Conservation (phyloP, 2,888 invertebrate genomes). For the Pristionchus mayeri region DNA sequence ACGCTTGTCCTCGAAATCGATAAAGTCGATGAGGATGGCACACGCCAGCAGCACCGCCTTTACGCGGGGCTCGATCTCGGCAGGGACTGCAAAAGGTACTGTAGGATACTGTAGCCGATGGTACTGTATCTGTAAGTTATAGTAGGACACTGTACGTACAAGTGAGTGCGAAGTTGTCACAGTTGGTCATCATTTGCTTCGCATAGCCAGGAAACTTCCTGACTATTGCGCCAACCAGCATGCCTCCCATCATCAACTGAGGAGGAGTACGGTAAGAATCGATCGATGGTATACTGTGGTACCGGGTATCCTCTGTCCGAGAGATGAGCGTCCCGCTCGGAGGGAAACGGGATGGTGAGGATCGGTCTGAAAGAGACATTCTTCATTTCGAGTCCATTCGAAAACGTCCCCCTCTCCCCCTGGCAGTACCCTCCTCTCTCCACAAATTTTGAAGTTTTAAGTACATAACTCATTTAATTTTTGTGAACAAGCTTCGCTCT, state of each 20-base stretch:
- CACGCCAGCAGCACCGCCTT: constrained; percentile 2
- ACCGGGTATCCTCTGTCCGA: constrained; percentile 14
- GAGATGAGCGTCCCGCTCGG: neutral
- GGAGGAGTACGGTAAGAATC: neutral
- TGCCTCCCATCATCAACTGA: constrained; percentile 9
- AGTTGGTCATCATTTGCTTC: constrained; percentile 6
- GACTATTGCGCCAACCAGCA: neutral
- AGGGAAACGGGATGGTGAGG: constrained; percentile 22
- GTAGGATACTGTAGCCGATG: too few species aligned
- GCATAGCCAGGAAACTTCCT: neutral
- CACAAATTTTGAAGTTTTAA: too few species aligned
- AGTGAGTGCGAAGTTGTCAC: constrained; percentile 30
- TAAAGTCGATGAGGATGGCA: constrained; percentile 18
- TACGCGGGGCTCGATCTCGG: neutral
- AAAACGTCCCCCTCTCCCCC: too few species aligned
- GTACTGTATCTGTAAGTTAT: too few species aligned
- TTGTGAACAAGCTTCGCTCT: too few species aligned
- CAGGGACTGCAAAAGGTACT: too few species aligned
- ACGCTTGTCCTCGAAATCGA: constrained; percentile 23
- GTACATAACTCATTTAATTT: too few species aligned
- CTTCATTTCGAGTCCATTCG: too few species aligned
- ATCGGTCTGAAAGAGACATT: neutral
- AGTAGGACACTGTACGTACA: neutral
- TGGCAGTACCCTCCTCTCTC: too few species aligned
- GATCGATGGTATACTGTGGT: neutral